A percentile compares a stretch with the other conserved stretches of the same genome.
Conservation (phyloP, 2,113 vertebrate species). For the Mesitornis unicolor region DNA sequence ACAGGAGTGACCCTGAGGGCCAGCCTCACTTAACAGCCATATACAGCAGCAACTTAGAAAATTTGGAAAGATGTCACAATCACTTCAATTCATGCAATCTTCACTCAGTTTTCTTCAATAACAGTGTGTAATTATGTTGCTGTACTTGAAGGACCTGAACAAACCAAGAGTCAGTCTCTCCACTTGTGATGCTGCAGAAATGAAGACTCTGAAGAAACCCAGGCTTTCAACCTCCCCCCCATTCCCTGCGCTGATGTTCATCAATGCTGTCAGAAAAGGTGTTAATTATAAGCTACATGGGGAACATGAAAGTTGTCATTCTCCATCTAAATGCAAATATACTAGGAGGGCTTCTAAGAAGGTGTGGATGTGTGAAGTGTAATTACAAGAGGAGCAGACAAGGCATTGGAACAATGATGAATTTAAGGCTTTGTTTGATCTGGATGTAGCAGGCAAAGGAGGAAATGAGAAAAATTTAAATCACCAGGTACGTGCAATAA, state of each 20-base stretch:
- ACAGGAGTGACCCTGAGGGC: not conserved
- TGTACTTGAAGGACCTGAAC: not conserved
- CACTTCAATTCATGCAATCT: not conserved
- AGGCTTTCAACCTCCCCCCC: not conserved
- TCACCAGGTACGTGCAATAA: not conserved
- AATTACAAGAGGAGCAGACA: slow-evolving; percentile 44
- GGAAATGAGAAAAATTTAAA: slow-evolving; percentile 38
- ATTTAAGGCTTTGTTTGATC: slow-evolving; percentile 31
- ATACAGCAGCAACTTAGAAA: not conserved
- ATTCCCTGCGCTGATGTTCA: too few species aligned
- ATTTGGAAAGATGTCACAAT: not conserved
- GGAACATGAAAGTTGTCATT: not conserved
- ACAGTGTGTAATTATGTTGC: not conserved
- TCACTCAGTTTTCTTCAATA: not conserved
- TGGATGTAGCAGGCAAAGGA: not conserved
- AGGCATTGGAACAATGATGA: not conserved
- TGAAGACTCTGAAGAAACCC: not conserved
- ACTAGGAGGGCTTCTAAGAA: not conserved
- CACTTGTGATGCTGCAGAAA: not conserved
- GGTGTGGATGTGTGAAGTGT: not conserved
- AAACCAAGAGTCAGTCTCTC: not conserved
- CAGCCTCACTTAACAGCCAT: not conserved
- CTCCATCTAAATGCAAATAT: slow-evolving; percentile 29
- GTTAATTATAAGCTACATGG: not conserved
- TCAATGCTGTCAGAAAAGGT: not conserved